These are phyloP conservation scores for Theonella swinhoei DNA, from an alignment of 37 sponge, comb jelly and placozoan species.

Conservation along the genomic window DNA sequence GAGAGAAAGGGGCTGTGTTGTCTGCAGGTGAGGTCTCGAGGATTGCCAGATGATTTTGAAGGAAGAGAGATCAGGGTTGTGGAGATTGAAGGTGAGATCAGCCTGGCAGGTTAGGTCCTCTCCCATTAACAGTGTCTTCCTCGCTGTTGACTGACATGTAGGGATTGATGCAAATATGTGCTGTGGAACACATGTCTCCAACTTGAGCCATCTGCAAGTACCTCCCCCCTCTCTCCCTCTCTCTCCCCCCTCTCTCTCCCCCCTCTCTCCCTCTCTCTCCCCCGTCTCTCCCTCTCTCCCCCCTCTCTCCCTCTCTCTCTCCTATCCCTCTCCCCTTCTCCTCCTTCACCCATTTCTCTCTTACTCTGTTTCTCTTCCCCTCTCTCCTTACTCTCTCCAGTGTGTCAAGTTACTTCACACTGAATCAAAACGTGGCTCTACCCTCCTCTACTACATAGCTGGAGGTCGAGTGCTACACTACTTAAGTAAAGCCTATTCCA, in stretches of 20 bases:
- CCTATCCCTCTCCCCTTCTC: background rate
- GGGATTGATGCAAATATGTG: constrained; percentile 97
- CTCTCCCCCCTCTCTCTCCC: background rate
- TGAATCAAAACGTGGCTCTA: constrained; percentile 82
- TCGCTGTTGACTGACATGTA: background rate
- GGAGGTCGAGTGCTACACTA: constrained; percentile 77
- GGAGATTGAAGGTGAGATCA: constrained; percentile 81
- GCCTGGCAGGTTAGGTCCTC: too few species aligned
- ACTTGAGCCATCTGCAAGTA: constrained; percentile 82
- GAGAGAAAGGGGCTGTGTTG: background rate
- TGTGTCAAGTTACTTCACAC: constrained; percentile 87
- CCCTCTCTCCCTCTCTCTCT: too few species aligned
- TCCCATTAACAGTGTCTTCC: background rate
- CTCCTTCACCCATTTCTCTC: too few species aligned
- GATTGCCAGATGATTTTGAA: constrained; percentile 92
- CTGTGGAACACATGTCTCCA: constrained; percentile 96
- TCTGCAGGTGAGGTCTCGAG: constrained; percentile 73
- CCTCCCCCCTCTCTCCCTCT: background rate
- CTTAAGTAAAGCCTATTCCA: constrained; percentile 45
- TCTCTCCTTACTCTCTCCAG: constrained; percentile 24
- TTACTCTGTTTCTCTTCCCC: too few species aligned
- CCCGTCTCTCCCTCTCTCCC: background rate
- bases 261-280: background rate
- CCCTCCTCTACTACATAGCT: constrained; percentile 81
- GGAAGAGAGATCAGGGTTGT: constrained; percentile 88